These are phyloP conservation scores for Campoletis raptor DNA, from an alignment of 2,888 invertebrate species.

Conservation along the genomic window DNA sequence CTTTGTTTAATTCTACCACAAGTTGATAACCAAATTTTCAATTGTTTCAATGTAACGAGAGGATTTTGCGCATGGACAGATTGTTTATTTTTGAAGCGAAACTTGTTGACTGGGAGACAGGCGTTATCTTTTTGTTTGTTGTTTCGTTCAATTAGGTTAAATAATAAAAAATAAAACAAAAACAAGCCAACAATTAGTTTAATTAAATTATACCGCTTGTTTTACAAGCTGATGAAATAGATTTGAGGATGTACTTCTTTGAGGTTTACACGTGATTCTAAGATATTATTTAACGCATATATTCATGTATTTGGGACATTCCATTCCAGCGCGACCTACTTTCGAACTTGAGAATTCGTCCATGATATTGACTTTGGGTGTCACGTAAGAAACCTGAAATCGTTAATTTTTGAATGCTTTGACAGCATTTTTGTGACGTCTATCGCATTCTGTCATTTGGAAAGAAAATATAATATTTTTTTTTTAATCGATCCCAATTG, in stretches of 20 bases:
- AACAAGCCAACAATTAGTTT: not conserved
- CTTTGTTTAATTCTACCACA: not conserved
- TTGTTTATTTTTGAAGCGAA: constrained; percentile 26
- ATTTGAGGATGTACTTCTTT: not conserved
- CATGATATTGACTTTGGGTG: not conserved
- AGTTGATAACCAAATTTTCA: not conserved
- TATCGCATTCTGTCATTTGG: not conserved
- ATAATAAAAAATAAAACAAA: not conserved
- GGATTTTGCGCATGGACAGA: not conserved
- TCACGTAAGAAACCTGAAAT: not conserved
- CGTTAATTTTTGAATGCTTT: not conserved
- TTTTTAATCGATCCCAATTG: not conserved
- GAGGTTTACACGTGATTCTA: not conserved
- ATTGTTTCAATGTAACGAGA: constrained; percentile 9
- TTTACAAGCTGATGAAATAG: not conserved
- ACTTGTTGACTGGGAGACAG: constrained; percentile 26
- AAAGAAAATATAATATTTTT: not conserved
- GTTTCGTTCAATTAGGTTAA: not conserved
- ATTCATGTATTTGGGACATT: not conserved
- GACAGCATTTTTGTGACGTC: not conserved
- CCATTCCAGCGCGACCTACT: not conserved
- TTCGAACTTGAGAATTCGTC: not conserved
- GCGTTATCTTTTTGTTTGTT: constrained; percentile 4
- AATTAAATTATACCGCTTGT: constrained; percentile 11
- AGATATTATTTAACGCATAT: not conserved